Percentiles rank a stretch among this genome's conserved stretches.
Conservation (phyloP, 2,113 vertebrate species). For the Uropsilus gracilis region DNA sequence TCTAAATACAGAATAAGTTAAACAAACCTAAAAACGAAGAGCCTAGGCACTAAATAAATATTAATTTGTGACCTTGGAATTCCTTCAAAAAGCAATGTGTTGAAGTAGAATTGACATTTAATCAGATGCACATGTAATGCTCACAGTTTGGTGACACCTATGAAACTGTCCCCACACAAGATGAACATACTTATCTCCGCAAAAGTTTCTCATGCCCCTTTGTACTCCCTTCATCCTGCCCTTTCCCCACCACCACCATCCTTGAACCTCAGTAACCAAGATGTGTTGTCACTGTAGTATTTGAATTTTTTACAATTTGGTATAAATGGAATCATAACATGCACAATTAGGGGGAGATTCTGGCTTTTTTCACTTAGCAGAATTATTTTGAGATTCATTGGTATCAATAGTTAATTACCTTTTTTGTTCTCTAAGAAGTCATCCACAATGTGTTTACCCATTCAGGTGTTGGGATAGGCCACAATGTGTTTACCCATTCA, state of each 20-base stretch:
- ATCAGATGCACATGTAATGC: background rate
- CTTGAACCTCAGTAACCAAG: no score
- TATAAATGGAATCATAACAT: background rate
- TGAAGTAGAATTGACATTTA: background rate
- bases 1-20: background rate
- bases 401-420: background rate
- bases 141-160: background rate
- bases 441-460: background rate
- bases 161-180: background rate
- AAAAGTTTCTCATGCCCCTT: background rate
- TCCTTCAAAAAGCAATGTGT: background rate
- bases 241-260: background rate
- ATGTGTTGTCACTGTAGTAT: background rate
- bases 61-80: background rate
- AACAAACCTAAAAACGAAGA: background rate
- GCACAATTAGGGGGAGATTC: background rate
- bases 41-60: background rate
- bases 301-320: background rate
- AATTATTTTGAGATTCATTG: constrained; percentile 6
- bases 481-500: background rate
- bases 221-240: background rate
- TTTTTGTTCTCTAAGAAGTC: background rate
- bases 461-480: background rate
- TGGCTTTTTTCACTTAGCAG: background rate
- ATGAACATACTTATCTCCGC: no score